Evolutionary conservation across 1,140 invertebrate species (phyloP).

Genomic region (Maconellicoccus hirsutus): DNA sequence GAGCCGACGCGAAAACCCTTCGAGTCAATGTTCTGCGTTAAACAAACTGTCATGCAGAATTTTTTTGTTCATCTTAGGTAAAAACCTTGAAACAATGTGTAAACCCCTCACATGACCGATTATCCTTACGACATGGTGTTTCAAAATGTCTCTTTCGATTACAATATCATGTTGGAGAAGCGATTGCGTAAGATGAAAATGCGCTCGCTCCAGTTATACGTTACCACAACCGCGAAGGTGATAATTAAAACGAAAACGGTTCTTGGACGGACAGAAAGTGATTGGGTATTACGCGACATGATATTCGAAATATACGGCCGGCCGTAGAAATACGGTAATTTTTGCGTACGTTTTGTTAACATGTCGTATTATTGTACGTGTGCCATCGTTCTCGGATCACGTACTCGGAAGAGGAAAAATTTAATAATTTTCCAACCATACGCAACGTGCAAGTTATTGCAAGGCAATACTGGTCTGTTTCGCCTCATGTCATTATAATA

Average conservation of each 20-base stretch:
- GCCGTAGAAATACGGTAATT: background rate
- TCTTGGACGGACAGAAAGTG: background rate
- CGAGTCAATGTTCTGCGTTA: too few relatives aligned
- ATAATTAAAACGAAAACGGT: conserved; percentile 10
- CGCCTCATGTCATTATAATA: background rate
- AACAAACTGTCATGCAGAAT: too few relatives aligned
- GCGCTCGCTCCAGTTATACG: background rate
- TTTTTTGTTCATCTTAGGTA: too few relatives aligned
- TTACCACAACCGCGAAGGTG: conserved; percentile 4
- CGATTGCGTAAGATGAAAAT: too few relatives aligned
- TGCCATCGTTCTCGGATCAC: conserved; percentile 11
- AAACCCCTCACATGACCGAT: too few relatives aligned
- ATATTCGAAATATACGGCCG: background rate
- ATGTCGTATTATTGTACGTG: background rate
- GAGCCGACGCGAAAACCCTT: too few relatives aligned
- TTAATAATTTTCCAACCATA: background rate
- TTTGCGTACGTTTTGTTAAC: background rate
- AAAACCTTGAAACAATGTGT: too few relatives aligned
- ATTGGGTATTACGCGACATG: background rate
- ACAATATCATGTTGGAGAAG: too few relatives aligned
- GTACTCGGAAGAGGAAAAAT: conserved; percentile 10
- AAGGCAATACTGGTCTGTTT: background rate
- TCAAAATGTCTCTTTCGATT: too few relatives aligned
- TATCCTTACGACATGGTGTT: too few relatives aligned
- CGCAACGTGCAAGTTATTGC: background rate